phyloP scores from a whole-genome alignment of 2,797 vertebrate genomes.

The Echiichthys vipera region DNA sequence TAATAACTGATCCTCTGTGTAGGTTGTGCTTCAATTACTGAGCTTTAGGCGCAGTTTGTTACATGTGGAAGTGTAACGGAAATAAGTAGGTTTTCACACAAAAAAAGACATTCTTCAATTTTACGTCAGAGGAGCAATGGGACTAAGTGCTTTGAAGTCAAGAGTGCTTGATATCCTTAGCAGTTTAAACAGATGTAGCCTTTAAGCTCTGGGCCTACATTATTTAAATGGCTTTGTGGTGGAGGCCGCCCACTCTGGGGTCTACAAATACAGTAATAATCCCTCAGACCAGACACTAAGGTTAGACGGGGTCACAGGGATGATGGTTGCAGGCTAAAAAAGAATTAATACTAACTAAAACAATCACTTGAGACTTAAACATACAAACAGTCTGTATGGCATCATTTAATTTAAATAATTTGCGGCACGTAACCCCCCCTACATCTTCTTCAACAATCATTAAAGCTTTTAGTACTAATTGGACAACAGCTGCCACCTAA shows the following conservation, averaged over 20 bases:
- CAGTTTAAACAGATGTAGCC: slow-evolving; percentile 6
- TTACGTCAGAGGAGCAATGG: neutral
- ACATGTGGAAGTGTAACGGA: neutral
- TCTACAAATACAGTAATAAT: slow-evolving; percentile 55
- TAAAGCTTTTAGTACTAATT: slow-evolving; percentile 6
- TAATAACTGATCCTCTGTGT: neutral
- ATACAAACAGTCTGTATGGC: slow-evolving; percentile 22
- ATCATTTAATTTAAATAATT: slow-evolving; percentile 17
- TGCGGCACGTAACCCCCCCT: neutral
- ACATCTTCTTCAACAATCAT: slow-evolving; percentile 21
- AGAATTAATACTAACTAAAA: slow-evolving; percentile 46
- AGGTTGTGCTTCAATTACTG: neutral
- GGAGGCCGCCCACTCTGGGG: neutral
- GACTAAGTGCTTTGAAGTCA: neutral
- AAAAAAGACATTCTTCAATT: neutral
- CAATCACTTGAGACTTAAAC: slow-evolving; percentile 38
- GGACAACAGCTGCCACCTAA: slow-evolving; percentile 40
- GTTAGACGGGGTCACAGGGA: slow-evolving; percentile 47
- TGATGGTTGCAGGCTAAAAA: slow-evolving; percentile 23
- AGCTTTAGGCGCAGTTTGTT: neutral
- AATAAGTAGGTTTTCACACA: neutral
- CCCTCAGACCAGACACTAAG: slow-evolving; percentile 55
- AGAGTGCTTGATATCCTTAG: neutral
- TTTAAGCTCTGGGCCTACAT: neutral
- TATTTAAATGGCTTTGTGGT: slow-evolving; percentile 21